Conservation (phyloP, 2,113 vertebrate species). For the Colistium nudipinnis region DNA sequence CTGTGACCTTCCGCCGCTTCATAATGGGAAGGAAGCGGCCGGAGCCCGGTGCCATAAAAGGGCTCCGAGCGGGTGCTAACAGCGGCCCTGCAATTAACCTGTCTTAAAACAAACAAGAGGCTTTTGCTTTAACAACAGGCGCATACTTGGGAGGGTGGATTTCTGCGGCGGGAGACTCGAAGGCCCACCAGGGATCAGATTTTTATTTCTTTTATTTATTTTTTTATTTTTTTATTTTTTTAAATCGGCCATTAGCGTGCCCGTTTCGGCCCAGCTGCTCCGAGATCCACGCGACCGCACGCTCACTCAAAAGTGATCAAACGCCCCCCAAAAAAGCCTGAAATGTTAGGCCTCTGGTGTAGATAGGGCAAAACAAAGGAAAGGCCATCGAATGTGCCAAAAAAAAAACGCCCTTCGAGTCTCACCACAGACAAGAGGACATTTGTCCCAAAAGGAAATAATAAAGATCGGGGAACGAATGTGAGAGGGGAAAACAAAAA, state of each 20-base stretch:
- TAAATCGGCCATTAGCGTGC: slow-evolving; percentile 72
- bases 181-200: slow-evolving; percentile 61
- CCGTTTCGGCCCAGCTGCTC: slow-evolving; percentile 65
- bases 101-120: slow-evolving; percentile 75
- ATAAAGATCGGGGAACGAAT: slow-evolving; percentile 42
- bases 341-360: slow-evolving; percentile 24
- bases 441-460: slow-evolving; percentile 40
- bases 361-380: slow-evolving; percentile 23
- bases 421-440: slow-evolving; percentile 42
- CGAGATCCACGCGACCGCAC: slow-evolving; percentile 35
- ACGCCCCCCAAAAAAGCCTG: slow-evolving; percentile 23
- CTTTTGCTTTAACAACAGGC: slow-evolving; percentile 66
- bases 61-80: slow-evolving; percentile 63
- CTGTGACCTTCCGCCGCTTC: slow-evolving; percentile 70
- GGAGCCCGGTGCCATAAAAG: slow-evolving; percentile 61
- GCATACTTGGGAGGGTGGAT: slow-evolving; percentile 59
- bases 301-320: slow-evolving; percentile 43
- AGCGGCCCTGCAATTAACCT: slow-evolving; percentile 74
- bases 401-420: slow-evolving; percentile 38
- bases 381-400: slow-evolving; percentile 28
- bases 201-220: too few species aligned
- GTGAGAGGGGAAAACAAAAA: slow-evolving; percentile 39
- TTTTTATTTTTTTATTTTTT: too few species aligned
- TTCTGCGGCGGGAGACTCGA: slow-evolving; percentile 57
- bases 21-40: slow-evolving; percentile 62